Evolutionary conservation across 2,797 vertebrate genomes (phyloP).

Genomic region (Cossypha polioptera): DNA sequence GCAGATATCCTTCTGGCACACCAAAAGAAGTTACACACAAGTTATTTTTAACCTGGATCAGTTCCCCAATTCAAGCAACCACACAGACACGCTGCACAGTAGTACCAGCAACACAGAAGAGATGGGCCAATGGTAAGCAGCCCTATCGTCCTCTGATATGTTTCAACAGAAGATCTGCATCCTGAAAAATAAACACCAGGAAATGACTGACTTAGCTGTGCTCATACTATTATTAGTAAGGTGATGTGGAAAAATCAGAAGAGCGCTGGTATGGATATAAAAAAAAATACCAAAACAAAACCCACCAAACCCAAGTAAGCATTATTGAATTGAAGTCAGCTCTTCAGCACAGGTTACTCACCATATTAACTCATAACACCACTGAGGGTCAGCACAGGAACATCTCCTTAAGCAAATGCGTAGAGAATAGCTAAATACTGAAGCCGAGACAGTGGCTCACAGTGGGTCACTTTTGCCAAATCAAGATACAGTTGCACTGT

Average conservation of each 20-base stretch:
- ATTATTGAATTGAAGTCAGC: neutral
- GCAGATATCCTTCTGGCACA: neutral
- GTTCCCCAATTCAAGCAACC: conserved; percentile 17
- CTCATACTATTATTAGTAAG: neutral
- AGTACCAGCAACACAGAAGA: neutral
- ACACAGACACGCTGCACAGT: neutral
- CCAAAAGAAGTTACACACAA: neutral
- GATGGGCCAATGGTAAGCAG: neutral
- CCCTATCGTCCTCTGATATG: neutral
- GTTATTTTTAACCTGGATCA: conserved; percentile 11
- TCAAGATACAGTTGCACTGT: neutral
- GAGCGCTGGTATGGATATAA: neutral
- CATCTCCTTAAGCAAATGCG: neutral
- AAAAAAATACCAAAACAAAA: neutral
- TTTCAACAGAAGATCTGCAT: neutral
- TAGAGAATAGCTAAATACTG: neutral
- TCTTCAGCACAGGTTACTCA: neutral
- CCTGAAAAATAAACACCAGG: neutral
- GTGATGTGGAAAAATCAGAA: neutral
- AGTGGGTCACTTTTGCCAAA: neutral
- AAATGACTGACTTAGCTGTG: neutral
- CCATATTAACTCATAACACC: neutral
- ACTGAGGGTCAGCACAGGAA: neutral
- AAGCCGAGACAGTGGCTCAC: neutral
- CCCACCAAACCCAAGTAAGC: neutral